Percentiles rank a stretch among this genome's conserved stretches.
These are phyloP conservation scores for Eretmocerus hayati DNA, from an alignment of 2,888 invertebrate genomes.

Conservation along the genomic window DNA sequence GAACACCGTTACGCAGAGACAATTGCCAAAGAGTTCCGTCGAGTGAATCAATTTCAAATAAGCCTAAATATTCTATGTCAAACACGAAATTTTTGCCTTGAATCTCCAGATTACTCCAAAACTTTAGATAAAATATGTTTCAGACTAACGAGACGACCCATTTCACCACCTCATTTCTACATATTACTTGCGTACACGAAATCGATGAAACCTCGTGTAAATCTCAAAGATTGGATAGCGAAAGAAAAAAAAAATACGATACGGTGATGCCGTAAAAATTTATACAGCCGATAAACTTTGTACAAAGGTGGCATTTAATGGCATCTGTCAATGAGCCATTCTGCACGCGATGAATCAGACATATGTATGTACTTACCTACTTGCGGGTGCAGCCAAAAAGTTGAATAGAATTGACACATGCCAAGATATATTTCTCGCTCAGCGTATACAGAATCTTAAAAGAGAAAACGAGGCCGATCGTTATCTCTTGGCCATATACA, in stretches of 20 bases:
- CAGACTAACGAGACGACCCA: background rate
- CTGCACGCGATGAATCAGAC: too few species aligned
- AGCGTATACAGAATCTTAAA: background rate
- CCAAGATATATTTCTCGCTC: too few species aligned
- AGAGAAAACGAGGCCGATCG: slow-evolving; percentile 10
- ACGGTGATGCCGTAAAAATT: background rate
- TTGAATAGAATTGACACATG: slow-evolving; percentile 14
- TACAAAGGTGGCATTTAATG: too few species aligned
- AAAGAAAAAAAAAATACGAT: background rate
- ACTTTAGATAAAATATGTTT: background rate
- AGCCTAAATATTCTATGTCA: too few species aligned
- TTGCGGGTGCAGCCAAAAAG: background rate
- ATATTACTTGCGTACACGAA: background rate
- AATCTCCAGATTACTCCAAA: background rate
- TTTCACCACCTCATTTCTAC: background rate
- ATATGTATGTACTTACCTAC: too few species aligned
- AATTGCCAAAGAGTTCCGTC: background rate
- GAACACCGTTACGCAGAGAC: too few species aligned
- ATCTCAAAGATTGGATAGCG: too few species aligned
- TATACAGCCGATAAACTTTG: too few species aligned
- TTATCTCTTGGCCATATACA: slow-evolving; percentile 6
- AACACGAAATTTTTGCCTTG: too few species aligned
- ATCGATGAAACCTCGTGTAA: too few species aligned
- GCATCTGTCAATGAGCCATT: too few species aligned
- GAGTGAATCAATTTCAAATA: background rate